These are phyloP conservation scores for Antedon mediterranea DNA, from an alignment of 53 echinoderm and acorn worm genomes.

Conservation along the genomic window DNA sequence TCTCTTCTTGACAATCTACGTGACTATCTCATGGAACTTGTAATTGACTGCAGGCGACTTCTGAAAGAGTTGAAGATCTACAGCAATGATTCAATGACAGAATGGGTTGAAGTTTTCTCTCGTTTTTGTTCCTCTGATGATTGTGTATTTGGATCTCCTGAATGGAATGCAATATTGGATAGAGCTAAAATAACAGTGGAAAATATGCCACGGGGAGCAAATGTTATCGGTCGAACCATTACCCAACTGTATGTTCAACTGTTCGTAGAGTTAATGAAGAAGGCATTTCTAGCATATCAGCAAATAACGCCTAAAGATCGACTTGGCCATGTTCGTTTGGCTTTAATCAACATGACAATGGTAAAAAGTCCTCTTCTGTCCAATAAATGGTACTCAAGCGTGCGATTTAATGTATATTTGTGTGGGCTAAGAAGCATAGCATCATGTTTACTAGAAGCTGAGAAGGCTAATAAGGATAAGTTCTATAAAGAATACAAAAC, in stretches of 20 bases:
- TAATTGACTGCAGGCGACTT: background rate
- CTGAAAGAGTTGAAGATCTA: background rate
- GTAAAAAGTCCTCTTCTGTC: background rate
- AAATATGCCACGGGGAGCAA: background rate
- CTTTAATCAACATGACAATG: background rate
- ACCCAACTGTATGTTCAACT: background rate
- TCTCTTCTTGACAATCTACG: background rate
- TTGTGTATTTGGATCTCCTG: background rate
- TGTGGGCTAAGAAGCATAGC: background rate
- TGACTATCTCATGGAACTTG: background rate
- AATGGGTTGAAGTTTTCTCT: background rate
- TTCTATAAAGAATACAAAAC: background rate
- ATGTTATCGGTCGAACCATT: background rate
- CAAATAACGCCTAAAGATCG: background rate
- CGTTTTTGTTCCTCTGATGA: background rate
- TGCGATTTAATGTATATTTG: no score
- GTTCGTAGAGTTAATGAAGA: background rate
- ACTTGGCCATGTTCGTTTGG: background rate
- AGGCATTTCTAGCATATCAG: background rate
- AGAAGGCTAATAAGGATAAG: no score
- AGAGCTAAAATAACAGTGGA: background rate
- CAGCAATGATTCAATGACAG: background rate
- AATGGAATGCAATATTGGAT: background rate
- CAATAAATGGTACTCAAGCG: background rate
- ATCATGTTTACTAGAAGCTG: background rate